Evolutionary conservation across 2,888 invertebrate species (phyloP), one percentile per base, ranked within the genome.

Genomic region (Ditula angustiorana): DNA sequence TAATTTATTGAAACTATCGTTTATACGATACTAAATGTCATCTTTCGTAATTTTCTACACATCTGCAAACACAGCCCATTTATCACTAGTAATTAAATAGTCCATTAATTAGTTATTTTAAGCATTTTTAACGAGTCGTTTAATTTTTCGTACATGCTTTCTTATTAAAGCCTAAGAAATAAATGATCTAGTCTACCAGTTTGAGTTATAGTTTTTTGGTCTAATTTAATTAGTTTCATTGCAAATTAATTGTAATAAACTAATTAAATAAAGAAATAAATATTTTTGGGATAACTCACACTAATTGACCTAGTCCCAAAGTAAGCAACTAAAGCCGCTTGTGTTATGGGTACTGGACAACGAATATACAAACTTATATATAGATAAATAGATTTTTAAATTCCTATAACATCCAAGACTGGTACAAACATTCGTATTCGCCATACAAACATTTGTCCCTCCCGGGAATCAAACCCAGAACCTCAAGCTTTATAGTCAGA

Each of bases 21-120:
- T 49, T 30, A 23, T 13, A 23, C 21, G 13, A 28, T 21, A 35
- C 37, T 41, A 49, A 57, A 41, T 23, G 24, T 30, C 13, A 16
- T 16, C 13, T 21, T 37, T 50, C 47, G 8, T 41, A 57, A 44
- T 44, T 44, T 19, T 5, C 50, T 49, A 56, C 41, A 23, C 41
- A 28, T 30, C 49, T 50, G 56, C 30, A 30, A 50, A 63, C 52
- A 64, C 58, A 64, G 58, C 63, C 63, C 63, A 50, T 24, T 30
- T 33, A 58, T 64, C 58, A 58, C 58, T 64, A 64, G 13, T 57
- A 33, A 61, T n/a, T 19, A 28, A 49, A n/a, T 23, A 24, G 5
- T 35, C 13, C 35, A 44, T 44, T n/a, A 55, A 53, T 50, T 26
- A 46, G 28, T 61, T 47, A 23, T 53, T 13, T 10, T 10, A 23